Percentiles rank a stretch among this genome's conserved stretches.
These are phyloP conservation scores for Numida meleagris DNA, from an alignment of 2,113 vertebrate genomes.

Conservation along the genomic window DNA sequence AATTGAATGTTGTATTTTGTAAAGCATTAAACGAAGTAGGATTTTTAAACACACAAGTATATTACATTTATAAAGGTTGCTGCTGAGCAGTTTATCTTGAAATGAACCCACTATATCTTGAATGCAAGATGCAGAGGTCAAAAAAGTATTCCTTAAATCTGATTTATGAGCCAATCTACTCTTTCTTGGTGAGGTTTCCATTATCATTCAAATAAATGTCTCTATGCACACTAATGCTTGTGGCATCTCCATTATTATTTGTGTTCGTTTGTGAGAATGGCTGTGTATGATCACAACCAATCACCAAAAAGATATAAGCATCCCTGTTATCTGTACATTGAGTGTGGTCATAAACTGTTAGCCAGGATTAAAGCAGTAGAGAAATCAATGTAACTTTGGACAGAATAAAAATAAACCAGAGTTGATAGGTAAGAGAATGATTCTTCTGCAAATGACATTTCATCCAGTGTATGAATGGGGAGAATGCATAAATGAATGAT, in stretches of 20 bases:
- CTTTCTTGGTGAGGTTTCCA: neutral
- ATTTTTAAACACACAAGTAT: neutral
- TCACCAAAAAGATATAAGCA: neutral
- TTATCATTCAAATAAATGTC: conserved; percentile 1
- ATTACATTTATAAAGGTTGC: neutral
- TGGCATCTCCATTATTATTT: neutral
- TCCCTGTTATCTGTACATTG: conserved; percentile 27
- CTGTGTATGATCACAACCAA: neutral
- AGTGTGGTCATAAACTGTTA: conserved; percentile 38
- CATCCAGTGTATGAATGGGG: neutral
- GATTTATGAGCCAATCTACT: neutral
- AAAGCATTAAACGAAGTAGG: neutral
- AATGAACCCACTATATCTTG: neutral
- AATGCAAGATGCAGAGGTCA: neutral
- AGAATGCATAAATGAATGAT: neutral
- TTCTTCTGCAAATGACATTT: conserved; percentile 5
- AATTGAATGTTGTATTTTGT: neutral
- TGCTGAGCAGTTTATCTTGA: conserved; percentile 24
- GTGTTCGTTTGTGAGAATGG: neutral
- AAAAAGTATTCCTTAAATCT: neutral
- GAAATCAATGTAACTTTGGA: conserved; percentile 37
- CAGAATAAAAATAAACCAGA: conserved; percentile 2
- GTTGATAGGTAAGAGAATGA: neutral
- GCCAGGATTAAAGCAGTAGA: neutral
- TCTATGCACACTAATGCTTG: neutral